Conservation (phyloP, 2,888 invertebrate species). For the Ophioninae sp. region DNA sequence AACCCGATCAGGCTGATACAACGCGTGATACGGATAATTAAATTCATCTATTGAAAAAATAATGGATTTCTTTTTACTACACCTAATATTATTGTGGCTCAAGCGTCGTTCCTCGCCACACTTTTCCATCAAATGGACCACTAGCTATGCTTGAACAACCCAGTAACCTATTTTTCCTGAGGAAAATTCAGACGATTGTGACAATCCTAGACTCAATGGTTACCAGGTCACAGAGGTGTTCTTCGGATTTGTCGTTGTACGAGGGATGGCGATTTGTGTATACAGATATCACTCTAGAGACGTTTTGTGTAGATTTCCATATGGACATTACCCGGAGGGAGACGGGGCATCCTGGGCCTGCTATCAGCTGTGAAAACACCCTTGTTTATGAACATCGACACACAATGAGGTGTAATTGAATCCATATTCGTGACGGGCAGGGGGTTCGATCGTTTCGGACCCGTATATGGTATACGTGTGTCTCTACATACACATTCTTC, state of each 20-base stretch:
- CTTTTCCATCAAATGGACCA: background rate
- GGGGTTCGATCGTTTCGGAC: slow-evolving; percentile 27
- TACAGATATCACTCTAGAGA: slow-evolving; percentile 41
- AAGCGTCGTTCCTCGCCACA: background rate
- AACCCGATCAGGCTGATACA: no score
- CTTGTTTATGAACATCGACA: slow-evolving; percentile 78
- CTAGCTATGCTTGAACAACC: background rate
- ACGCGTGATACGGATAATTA: no score
- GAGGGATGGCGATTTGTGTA: slow-evolving; percentile 18
- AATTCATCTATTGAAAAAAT: no score
- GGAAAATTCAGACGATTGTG: background rate
- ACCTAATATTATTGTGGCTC: no score
- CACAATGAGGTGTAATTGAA: slow-evolving; percentile 80
- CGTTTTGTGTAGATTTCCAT: slow-evolving; percentile 6
- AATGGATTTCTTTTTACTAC: no score
- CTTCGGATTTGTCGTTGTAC: slow-evolving; percentile 14
- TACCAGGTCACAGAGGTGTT: slow-evolving; percentile 10
- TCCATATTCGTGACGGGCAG: slow-evolving; percentile 73
- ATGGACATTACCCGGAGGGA: slow-evolving; percentile 21
- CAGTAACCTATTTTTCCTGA: slow-evolving; percentile 7
- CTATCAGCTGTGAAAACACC: slow-evolving; percentile 79
- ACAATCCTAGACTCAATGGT: background rate
- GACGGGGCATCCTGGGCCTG: slow-evolving; percentile 56
- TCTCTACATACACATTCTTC: slow-evolving; percentile 12
- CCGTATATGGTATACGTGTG: slow-evolving; percentile 19